Conservation (phyloP, 2,113 vertebrate genomes). For the Anas platyrhynchos region DNA sequence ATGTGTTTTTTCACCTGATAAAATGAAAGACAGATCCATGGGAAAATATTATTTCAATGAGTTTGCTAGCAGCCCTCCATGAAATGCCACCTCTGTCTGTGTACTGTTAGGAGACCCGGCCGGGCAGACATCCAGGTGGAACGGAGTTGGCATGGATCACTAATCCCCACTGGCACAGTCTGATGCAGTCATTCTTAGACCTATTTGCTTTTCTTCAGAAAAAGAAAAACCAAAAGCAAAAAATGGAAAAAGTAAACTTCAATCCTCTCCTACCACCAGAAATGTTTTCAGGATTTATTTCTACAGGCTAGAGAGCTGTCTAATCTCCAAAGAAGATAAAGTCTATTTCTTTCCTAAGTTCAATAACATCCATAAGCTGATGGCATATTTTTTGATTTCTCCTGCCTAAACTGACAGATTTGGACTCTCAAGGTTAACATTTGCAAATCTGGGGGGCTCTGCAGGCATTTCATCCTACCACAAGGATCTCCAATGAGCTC, state of each 20-base stretch:
- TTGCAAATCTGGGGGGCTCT: not conserved
- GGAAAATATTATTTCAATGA: not conserved
- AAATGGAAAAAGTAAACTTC: not conserved
- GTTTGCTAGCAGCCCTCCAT: not conserved
- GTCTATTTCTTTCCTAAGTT: conserved; percentile 46
- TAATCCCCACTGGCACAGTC: not conserved
- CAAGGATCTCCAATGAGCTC: not conserved
- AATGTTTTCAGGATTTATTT: conserved; percentile 49
- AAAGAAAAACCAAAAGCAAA: not conserved
- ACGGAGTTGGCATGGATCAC: not conserved
- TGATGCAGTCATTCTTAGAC: not conserved
- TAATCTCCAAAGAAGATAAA: conserved; percentile 56
- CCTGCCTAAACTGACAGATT: not conserved
- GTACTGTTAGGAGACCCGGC: not conserved
- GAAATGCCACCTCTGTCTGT: not conserved
- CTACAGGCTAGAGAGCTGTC: conserved; percentile 7
- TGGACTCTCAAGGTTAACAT: not conserved
- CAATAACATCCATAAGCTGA: conserved; percentile 23
- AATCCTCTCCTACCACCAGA: conserved; percentile 4
- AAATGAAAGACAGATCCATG: not conserved
- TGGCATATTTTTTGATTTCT: not conserved
- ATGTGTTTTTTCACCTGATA: not conserved
- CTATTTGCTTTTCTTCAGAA: not conserved
- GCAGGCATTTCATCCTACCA: not conserved
- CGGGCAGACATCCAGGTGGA: too few relatives aligned